Evolutionary conservation across 2,888 invertebrate species (phyloP), one percentile per base, ranked within the genome.

Genomic region (Bellardia pandia): DNA sequence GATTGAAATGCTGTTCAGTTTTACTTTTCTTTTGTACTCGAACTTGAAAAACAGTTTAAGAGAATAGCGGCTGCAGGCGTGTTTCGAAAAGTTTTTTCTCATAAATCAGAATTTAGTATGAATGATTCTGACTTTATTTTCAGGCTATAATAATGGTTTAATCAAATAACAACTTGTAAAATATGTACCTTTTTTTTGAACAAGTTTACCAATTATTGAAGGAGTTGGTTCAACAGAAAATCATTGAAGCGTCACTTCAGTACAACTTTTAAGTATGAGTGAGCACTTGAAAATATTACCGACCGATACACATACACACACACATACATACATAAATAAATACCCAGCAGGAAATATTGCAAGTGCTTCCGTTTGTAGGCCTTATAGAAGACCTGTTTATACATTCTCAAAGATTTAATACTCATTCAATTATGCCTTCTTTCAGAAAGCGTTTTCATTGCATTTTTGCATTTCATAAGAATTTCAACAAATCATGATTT

Each of bases 171-270:
- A 82, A 77, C 86, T 78, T 74, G 58, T 66, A 66, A 84, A 84
- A 68, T 84, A 53, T 85, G 78, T 85, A 82, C 81, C 74, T 66
- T 86, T 86, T 86, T 68, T 82, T 77, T 77, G 78, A 79, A 79
- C 74, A 78, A 82, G 69, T 78, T 69, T 48, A 33, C 33, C 74
- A 51, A 82, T 82, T 81, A 72, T 85, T 81, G 76, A 85, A 86
- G 77, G 77, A 86, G 85, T 72, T 77, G 58, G 66, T 72, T 81
- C 33, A 64, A 77, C 56, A 42, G 74, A 76, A 86, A 83, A 42
- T 79, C 83, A 79, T 51, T 83, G 79, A 60, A 76, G 86, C 86
- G 79, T 86, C 53, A 75, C 69, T 75, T 66, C 76, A 76, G 40
- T 71, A 78, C 69, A 74, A 75, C 82, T 86, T 74, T 82, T 74